phyloP scores from a whole-genome alignment of 2,797 vertebrate species.

The Hydrocynus forskahlii region DNA sequence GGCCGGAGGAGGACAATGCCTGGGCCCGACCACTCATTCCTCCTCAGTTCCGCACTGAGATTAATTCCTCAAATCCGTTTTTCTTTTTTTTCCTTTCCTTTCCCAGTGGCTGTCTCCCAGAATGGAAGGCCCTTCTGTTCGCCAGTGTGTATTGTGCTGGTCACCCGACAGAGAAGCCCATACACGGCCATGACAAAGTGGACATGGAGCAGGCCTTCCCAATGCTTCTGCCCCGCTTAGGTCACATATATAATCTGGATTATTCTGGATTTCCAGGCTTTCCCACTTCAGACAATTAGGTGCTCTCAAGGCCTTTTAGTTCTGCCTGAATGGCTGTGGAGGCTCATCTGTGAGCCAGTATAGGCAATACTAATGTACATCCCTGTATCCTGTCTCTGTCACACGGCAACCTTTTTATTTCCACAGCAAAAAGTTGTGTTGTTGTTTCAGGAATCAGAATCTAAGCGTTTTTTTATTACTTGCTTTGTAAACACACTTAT shows the following conservation, averaged over 20 bases:
- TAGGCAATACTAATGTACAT: background rate
- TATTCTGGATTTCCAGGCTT: conserved; percentile 49
- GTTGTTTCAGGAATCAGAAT: too few relatives aligned
- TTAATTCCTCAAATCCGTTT: conserved; percentile 83
- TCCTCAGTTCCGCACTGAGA: conserved; percentile 81
- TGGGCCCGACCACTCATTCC: conserved; percentile 77
- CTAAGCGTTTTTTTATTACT: too few relatives aligned
- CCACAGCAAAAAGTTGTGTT: too few relatives aligned
- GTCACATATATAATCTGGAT: conserved; percentile 75
- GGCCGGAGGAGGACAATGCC: conserved; percentile 76
- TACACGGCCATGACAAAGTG: conserved; percentile 82
- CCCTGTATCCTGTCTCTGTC: background rate
- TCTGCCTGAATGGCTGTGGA: conserved; percentile 30
- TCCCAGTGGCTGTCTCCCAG: conserved; percentile 80
- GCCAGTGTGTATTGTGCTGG: conserved; percentile 79
- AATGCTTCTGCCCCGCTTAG: conserved; percentile 81
- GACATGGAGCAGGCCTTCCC: conserved; percentile 79
- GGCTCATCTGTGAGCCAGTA: conserved; percentile 10
- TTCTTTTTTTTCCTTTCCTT: conserved; percentile 44
- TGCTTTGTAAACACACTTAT: too few relatives aligned
- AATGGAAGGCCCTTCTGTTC: conserved; percentile 82
- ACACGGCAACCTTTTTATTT: background rate
- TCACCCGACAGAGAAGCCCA: conserved; percentile 81
- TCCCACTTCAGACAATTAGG: conserved; percentile 50
- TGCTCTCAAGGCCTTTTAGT: conserved; percentile 45